phyloP scores from a whole-genome alignment of 2,113 vertebrate genomes.

The Vulpes lagopus region DNA sequence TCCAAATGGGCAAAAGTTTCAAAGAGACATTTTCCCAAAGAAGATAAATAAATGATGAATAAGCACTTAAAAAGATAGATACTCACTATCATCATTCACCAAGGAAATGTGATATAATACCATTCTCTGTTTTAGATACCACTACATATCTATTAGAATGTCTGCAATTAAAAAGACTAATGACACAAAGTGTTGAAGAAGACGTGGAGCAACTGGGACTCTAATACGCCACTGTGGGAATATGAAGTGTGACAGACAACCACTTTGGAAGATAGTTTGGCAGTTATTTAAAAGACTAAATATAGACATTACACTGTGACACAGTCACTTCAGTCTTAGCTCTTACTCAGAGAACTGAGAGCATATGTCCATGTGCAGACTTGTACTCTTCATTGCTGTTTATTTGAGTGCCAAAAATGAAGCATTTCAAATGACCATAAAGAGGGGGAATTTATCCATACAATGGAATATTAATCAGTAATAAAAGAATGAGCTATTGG shows the following conservation, averaged over 20 bases:
- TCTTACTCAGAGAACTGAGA: not conserved
- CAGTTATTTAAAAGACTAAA: not conserved
- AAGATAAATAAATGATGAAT: not conserved
- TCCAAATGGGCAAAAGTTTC: not conserved
- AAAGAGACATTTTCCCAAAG: not conserved
- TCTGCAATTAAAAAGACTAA: not conserved
- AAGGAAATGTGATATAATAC: not conserved
- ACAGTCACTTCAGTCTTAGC: not conserved
- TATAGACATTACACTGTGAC: not conserved
- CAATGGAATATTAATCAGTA: not conserved
- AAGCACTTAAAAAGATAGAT: not conserved
- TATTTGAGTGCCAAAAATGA: not conserved
- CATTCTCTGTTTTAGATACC: not conserved
- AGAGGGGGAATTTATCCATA: not conserved
- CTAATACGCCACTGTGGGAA: not conserved
- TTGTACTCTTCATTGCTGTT: not conserved
- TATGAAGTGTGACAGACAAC: not conserved
- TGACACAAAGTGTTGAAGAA: not conserved
- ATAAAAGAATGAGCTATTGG: not conserved
- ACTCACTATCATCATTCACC: not conserved
- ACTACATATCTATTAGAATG: not conserved
- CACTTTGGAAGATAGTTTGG: not conserved
- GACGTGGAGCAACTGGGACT: not conserved
- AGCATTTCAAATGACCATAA: not conserved
- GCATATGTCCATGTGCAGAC: not conserved